phyloP scores from a whole-genome alignment of 1,140 invertebrate genomes.

The Eriocheir sinensis region DNA sequence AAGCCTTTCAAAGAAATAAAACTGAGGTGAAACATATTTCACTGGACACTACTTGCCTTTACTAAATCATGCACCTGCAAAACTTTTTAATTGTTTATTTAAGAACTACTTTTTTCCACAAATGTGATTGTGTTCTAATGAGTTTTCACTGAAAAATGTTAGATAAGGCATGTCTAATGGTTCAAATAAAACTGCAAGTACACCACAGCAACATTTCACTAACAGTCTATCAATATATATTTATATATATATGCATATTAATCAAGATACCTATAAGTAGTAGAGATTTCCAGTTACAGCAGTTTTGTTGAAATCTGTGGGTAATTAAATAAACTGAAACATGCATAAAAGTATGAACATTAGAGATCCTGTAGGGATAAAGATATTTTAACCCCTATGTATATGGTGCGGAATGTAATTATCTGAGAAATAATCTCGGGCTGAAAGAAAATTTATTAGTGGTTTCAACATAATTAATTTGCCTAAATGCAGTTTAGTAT shows the following conservation, averaged over 20 bases:
- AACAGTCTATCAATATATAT: constrained; percentile 55
- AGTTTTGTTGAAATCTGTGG: constrained; percentile 69
- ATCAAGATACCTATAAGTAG: constrained; percentile 65
- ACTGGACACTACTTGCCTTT: not conserved
- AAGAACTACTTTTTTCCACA: not conserved
- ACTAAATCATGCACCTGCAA: not conserved
- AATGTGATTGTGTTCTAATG: not conserved
- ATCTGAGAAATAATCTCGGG: not conserved
- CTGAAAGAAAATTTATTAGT: not conserved
- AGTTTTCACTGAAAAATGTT: constrained; percentile 3
- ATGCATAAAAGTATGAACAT: not conserved
- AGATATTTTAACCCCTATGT: not conserved
- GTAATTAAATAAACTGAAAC: constrained; percentile 54
- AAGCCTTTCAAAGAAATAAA: not conserved
- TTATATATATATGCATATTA: not conserved
- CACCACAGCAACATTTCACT: constrained; percentile 58
- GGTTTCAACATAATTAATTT: not conserved
- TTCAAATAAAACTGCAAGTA: constrained; percentile 20
- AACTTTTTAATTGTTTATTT: not conserved
- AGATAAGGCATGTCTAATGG: not conserved
- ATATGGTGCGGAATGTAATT: not conserved
- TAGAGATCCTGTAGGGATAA: not conserved
- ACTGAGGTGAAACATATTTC: not conserved
- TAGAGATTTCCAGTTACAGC: constrained; percentile 68
- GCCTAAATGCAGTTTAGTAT: not conserved